Conservation (phyloP, 1,140 invertebrate species). For the Gryon sp. region DNA sequence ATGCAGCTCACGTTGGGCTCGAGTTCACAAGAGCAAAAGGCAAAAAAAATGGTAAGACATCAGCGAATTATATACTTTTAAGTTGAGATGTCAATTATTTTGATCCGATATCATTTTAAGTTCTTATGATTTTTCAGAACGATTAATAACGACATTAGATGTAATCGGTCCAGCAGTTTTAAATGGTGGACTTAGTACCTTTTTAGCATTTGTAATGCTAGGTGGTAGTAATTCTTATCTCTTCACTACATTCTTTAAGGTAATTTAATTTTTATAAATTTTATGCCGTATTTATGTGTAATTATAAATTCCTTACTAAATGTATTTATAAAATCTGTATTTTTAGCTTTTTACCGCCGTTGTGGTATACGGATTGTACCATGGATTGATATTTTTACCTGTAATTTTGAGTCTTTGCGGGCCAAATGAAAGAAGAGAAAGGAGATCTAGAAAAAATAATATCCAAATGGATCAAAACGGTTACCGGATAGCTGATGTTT, state of each 20-base stretch:
- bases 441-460: slow-evolving; percentile 58
- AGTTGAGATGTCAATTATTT: too few species aligned
- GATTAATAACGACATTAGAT: slow-evolving; percentile 74
- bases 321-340: slow-evolving; percentile 1
- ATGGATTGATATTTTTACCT: slow-evolving; percentile 81
- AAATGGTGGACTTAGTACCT: slow-evolving; percentile 80
- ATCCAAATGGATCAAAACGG: slow-evolving; percentile 66
- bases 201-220: slow-evolving; percentile 79
- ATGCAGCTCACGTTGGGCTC: slow-evolving; percentile 81
- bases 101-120: too few species aligned
- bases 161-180: slow-evolving; percentile 79
- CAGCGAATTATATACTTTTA: neutral
- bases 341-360: slow-evolving; percentile 80
- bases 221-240: slow-evolving; percentile 78
- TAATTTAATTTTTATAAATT: slow-evolving; percentile 46
- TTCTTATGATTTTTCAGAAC: slow-evolving; percentile 74
- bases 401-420: slow-evolving; percentile 81
- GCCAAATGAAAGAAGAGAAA: slow-evolving; percentile 69
- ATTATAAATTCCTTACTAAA: neutral
- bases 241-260: slow-evolving; percentile 80
- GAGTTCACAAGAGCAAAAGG: slow-evolving; percentile 79
- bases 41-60: slow-evolving; percentile 73
- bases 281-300: too few species aligned
- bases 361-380: slow-evolving; percentile 81
- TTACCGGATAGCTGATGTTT: slow-evolving; percentile 61